Base-by-base conservation (phyloP, 2,888 invertebrate genomes). In the Philhelius pedissequus region DNA sequence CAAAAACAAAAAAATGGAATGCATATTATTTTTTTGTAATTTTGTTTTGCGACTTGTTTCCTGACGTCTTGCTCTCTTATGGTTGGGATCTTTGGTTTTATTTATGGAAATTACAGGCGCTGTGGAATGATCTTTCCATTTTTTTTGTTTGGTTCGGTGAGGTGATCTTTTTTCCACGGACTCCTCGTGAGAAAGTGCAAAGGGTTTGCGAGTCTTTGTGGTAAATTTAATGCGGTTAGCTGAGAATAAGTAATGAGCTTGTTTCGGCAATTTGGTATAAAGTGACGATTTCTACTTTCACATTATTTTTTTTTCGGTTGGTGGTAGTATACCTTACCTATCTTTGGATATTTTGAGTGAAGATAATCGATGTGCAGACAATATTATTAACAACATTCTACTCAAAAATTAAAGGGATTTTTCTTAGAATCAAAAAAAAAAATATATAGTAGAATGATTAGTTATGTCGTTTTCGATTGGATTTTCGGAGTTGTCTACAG, bases 61-160 rank as follows among this genome's bases (percentile, higher is more conserved):
- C 27, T 32, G 74, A 76, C 54, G 64, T 75, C 76, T n/a, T n/a
- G n/a, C n/a, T n/a, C n/a, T 75, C 66, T 48, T 32, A n/a, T n/a
- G 32, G 66, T 70, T 71, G 35, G 25, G 54, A 71, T 71, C 60
- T 68, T 71, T 13, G 80, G 75, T 76, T 84, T 56, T 84, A 84
- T 84, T 84, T 84, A 84, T 84, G 84, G 80, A 84, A 84, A 84
- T 84, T 84, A 71, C 84, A 80, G 84, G 84, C 84, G 84, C 84
- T 84, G 84, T 50, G 48, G 80, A 80, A 84, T 84, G 70, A 80
- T 84, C 62, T 76, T 84, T 66, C 40, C 70, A 71, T 18, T 20
- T 56, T 56, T 35, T 71, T 84, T 69, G 6, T 43, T 60, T 11
- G 15, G 15, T 60, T 60, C 40, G 54, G 54, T 56, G 11, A 66